Percentiles rank a stretch among this genome's conserved stretches.
Conservation (phyloP, 2,113 vertebrate species). For the Cinclus mexicanus region DNA sequence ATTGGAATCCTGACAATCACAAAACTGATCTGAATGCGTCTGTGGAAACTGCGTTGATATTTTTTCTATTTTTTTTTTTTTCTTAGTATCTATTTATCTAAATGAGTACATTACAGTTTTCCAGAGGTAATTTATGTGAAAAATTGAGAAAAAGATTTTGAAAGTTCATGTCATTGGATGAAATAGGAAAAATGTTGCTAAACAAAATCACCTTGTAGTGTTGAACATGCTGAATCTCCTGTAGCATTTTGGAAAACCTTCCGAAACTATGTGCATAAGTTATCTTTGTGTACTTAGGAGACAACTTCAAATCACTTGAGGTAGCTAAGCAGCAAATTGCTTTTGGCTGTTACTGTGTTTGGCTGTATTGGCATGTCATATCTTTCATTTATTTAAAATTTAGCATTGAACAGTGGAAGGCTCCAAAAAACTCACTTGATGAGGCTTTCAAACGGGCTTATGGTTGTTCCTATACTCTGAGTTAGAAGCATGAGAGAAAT, state of each 20-base stretch:
- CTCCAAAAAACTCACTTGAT: neutral
- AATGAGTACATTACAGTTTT: neutral
- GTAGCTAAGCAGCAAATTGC: neutral
- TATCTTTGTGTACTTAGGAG: neutral
- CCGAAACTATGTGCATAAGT: neutral
- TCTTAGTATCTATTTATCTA: neutral
- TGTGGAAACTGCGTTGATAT: neutral
- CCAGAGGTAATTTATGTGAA: neutral
- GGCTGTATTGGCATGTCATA: neutral
- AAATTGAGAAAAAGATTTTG: neutral
- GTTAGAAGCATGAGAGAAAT: neutral
- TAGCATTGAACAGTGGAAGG: neutral
- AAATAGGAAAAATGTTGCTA: neutral
- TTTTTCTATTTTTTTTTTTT: neutral
- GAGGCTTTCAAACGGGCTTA: neutral
- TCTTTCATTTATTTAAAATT: neutral
- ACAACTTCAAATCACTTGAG: neutral
- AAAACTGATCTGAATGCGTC: neutral
- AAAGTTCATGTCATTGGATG: neutral
- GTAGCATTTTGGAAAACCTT: neutral
- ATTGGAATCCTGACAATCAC: neutral
- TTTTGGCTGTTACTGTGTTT: neutral
- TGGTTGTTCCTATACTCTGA: neutral
- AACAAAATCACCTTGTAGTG: neutral
- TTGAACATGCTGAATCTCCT: neutral